These are phyloP conservation scores for Diogma glabrata DNA, from an alignment of 2,888 invertebrate genomes.

Conservation along the genomic window DNA sequence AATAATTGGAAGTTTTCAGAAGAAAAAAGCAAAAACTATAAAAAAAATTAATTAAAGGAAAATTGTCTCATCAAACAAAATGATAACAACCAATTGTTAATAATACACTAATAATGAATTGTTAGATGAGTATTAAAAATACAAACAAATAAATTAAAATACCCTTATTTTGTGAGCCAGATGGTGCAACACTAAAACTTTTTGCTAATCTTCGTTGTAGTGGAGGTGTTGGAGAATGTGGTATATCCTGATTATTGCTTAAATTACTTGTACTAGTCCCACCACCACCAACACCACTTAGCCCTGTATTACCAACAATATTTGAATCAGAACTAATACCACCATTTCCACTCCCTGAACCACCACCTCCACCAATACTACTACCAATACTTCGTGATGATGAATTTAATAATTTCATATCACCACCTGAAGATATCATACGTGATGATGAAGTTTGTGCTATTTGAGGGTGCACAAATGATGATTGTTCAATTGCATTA, in stretches of 20 bases:
- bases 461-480: too few relatives aligned
- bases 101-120: too few relatives aligned
- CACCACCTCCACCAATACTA: conserved; percentile 19
- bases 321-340: too few relatives aligned
- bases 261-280: conserved; percentile 25
- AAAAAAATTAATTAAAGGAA: too few relatives aligned
- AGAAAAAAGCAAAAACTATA: too few relatives aligned
- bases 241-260: conserved; percentile 36
- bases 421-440: conserved; percentile 23
- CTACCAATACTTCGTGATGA: conserved; percentile 13
- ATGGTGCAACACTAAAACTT: conserved; percentile 81
- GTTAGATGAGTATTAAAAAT: conserved; percentile 1
- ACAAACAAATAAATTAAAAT: conserved; percentile 21
- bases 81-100: too few relatives aligned
- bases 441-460: conserved; percentile 1
- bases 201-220: conserved; percentile 80
- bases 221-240: conserved; percentile 68
- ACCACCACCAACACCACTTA: conserved; percentile 24
- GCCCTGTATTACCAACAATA: conserved; percentile 14
- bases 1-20: too few relatives aligned
- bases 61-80: too few relatives aligned
- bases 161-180: conserved; percentile 40
- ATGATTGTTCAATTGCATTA: conserved; percentile 27
- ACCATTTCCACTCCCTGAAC: conserved; percentile 33
- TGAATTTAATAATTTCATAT: conserved; percentile 10